Percentiles rank a stretch among this genome's conserved stretches.
phyloP scores from a whole-genome alignment of 2,888 invertebrate species.

The Hymenopus coronatus region DNA sequence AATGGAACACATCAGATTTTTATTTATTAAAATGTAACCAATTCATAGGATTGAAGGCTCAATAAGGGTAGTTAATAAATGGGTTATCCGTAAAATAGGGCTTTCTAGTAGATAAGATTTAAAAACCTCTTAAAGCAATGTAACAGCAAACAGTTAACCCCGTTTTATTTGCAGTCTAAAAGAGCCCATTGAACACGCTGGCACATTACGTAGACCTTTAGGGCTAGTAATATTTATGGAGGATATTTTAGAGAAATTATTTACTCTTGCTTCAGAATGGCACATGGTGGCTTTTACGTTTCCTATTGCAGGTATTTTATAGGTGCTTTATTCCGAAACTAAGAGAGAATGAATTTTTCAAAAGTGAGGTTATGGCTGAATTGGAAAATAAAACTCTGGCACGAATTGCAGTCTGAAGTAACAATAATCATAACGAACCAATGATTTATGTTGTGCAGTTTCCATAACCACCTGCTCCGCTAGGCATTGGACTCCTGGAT shows the following conservation, averaged over 20 bases:
- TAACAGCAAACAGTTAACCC: background rate
- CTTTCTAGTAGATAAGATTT: too few species aligned
- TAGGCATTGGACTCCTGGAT: background rate
- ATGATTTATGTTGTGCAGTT: background rate
- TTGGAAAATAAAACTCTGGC: background rate
- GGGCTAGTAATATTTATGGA: background rate
- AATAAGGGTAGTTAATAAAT: too few species aligned
- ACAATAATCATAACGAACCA: background rate
- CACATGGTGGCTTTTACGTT: background rate
- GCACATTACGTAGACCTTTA: background rate
- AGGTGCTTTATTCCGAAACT: background rate
- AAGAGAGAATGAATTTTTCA: background rate
- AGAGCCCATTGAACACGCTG: background rate
- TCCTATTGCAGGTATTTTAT: background rate
- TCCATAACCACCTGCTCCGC: background rate
- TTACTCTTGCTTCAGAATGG: background rate
- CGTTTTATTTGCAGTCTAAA: background rate
- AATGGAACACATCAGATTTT: too few species aligned
- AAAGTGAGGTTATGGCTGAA: background rate
- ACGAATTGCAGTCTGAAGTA: background rate
- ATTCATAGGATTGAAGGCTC: too few species aligned
- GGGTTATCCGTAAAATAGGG: too few species aligned
- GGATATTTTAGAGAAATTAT: background rate
- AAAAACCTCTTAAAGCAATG: background rate
- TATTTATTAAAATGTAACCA: too few species aligned